Base-by-base conservation (phyloP, 2,797 vertebrate species). In the Ispidina lecontei region DNA sequence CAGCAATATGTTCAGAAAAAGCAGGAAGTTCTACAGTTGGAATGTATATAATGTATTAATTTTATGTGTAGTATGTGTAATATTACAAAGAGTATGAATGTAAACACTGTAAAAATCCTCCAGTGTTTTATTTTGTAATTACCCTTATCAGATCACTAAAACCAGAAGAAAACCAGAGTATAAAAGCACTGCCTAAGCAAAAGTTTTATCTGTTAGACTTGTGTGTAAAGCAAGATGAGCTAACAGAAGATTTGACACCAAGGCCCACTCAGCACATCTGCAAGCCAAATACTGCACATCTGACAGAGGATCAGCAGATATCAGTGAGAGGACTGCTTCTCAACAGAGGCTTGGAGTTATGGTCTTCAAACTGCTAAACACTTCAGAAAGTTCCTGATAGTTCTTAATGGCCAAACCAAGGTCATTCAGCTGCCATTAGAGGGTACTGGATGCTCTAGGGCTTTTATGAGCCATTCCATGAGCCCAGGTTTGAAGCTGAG, bases 321-420 rank as follows among this genome's bases (percentile, higher is more conserved):
- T 5, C 58, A 86, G 90, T 29, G 49, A 85, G 56, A 91, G 64
- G 89, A 94, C 93, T 96, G 95, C 91, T 96, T 94, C 95, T 95
- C 89, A 87, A 91, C 56, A 94, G 94, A 94, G 95, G 81, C 93
- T 96, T 94, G 96, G 95, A 96, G 75, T 95, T 94, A 96, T 91
- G 94, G 94, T 84, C 75, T 87, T 46, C 37, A 26, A 89, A 69
- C 43, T 22, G 39, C 23, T 35, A 2, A 80, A 68, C 13, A 41
- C 25, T 87, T 68, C 39, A 76, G 71, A 46, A 85, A 58, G 51
- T n/a, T 60, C 11, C 51, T 47, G 72, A 26, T 9, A 83, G 74
- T 52, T 89, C 46, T 28, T 67, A 52, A 43, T 8, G 15, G 21
- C n/a, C 43, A 46, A 77, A 85, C 39, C 33, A 70, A 91, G 43